Evolutionary conservation across 2,113 vertebrate species (phyloP).

Genomic region (Serilophus lunatus): DNA sequence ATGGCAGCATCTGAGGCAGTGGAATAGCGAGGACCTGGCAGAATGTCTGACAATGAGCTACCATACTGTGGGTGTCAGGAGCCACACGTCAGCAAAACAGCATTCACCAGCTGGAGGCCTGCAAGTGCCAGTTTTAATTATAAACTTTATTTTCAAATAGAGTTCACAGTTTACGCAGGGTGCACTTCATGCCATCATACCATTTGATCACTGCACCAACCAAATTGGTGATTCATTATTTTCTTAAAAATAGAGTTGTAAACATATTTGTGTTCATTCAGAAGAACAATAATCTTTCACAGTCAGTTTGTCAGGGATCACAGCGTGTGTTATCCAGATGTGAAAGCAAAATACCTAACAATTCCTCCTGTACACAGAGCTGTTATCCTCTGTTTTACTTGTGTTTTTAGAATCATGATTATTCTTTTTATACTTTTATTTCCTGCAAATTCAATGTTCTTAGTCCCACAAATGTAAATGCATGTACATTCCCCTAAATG

Average conservation of each 20-base stretch:
- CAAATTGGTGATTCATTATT: background rate
- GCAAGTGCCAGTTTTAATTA: constrained; percentile 51
- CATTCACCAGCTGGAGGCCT: constrained; percentile 55
- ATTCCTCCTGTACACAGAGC: background rate
- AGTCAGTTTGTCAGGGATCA: background rate
- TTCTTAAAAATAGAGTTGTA: background rate
- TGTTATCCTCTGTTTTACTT: background rate
- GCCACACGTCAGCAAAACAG: constrained; percentile 39
- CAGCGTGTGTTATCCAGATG: background rate
- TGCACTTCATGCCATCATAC: background rate
- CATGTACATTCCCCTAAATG: rapidly evolving
- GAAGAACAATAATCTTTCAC: background rate
- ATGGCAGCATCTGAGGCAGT: constrained; percentile 4
- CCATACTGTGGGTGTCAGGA: constrained; percentile 52
- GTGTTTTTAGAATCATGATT: background rate
- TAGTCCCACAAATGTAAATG: background rate
- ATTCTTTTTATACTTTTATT: background rate
- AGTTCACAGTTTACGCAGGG: constrained; percentile 19
- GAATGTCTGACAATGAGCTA: background rate
- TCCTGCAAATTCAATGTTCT: background rate
- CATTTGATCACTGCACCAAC: background rate
- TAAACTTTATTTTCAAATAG: constrained; percentile 53
- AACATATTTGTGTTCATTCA: background rate
- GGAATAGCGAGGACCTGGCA: constrained; percentile 2
- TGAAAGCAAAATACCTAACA: background rate